Base-by-base conservation (phyloP, 2,797 vertebrate species). In the Schizothorax lantsangensis region DNA sequence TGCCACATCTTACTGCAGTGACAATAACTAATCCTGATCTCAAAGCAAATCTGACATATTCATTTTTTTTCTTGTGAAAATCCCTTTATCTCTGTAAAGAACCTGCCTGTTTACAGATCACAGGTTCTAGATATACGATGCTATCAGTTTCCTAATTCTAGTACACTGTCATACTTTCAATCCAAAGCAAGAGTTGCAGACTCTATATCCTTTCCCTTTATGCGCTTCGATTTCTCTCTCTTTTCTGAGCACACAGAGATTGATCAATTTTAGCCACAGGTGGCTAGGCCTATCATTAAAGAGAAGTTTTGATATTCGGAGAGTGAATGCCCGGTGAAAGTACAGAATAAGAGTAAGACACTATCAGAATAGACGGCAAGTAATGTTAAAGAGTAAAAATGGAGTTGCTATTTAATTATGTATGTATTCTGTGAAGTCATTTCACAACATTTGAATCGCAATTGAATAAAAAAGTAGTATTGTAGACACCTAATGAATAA, bases 11-110 rank as follows among this genome's bases (percentile, higher is more conserved):
- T 43, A 79, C 23, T 14, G 23, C 36, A 73, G 36, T 45, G n/a
- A 83, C 23, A 26, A 73, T 54, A 73, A 33, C 38, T 66, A 80
- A 66, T 80, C 79, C 79, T 66, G 40, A 80, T 80, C 40, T 33
- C n/a, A 66, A 80, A 26, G n/a, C n/a, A 80, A 33, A 80, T 68
- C 40, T 73, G 49, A 83, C 52, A 57, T 26, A 71, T 59, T 83
- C 6, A 43, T 57, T 40, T 83, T 57, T 38, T 49, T 57, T 75
- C 47, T 7, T 23, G 19, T 72, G 69, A 21, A 62, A 77, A 84
- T 40, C 66, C 75, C 45, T n/a, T 54, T 45, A 52, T 77, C 68
- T 84, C 26, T 5, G 3, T 57, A 30, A 81, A 71, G 73, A 66
- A 71, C 33, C 66, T 26, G 68, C 69, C 38, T 59, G 49, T 83